Evolutionary conservation across 2,113 vertebrate genomes (phyloP).

Genomic region (Petroica traversi): DNA sequence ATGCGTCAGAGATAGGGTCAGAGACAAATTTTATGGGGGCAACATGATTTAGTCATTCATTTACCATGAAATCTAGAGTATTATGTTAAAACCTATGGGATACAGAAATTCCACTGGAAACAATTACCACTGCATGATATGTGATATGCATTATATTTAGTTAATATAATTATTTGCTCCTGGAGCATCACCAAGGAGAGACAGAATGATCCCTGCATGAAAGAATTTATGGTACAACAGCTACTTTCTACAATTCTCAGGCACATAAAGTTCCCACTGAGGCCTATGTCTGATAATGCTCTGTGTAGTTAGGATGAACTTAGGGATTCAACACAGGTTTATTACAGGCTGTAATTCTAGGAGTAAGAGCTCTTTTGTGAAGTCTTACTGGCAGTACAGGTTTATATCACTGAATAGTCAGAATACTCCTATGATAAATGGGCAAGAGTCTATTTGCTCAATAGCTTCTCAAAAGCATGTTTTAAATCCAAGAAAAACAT

Average conservation of each 20-base stretch:
- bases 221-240: constrained; percentile 39
- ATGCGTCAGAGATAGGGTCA: not conserved
- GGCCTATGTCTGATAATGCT: not conserved
- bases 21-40: not conserved
- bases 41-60: constrained; percentile 31
- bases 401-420: not conserved
- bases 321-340: not conserved
- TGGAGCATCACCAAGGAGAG: constrained; percentile 13
- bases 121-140: not conserved
- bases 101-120: constrained; percentile 24
- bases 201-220: not conserved
- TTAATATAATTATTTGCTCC: constrained; percentile 46
- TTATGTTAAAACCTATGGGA: constrained; percentile 24
- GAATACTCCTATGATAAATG: not conserved
- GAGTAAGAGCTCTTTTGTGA: not conserved
- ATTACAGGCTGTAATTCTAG: constrained; percentile 39
- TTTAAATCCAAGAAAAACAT: not conserved
- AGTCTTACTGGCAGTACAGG: not conserved
- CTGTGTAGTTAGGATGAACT: not conserved
- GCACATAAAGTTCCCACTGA: constrained; percentile 29
- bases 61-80: constrained; percentile 40
- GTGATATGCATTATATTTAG: constrained; percentile 9
- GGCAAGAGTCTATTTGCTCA: not conserved
- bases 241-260: not conserved
- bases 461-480: not conserved